A percentile compares a stretch with the other conserved stretches of the same genome.
phyloP scores from a whole-genome alignment of 2,113 vertebrate genomes.

The Uria aalge region DNA sequence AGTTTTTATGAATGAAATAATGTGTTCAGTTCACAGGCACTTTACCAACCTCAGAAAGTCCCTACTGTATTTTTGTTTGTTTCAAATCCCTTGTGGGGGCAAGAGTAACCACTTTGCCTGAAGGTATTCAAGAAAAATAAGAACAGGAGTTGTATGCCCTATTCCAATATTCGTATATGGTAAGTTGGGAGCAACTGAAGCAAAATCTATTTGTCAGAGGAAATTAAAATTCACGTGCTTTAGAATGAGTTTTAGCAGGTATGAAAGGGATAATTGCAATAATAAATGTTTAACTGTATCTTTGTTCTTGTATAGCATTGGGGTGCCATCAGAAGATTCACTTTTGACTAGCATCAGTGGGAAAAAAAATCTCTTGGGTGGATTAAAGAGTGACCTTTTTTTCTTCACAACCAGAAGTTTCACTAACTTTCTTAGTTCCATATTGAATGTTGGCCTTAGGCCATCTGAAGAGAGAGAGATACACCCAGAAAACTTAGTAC shows the following conservation, averaged over 20 bases:
- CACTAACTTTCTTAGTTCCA: neutral
- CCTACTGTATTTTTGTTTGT: neutral
- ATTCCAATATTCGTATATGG: neutral
- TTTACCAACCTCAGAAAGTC: neutral
- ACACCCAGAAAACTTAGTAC: neutral
- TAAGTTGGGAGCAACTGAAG: neutral
- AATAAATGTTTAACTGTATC: neutral
- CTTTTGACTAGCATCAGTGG: neutral
- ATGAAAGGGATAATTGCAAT: neutral
- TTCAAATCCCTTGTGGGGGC: neutral
- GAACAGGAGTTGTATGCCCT: neutral
- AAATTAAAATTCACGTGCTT: neutral
- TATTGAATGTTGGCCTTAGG: neutral
- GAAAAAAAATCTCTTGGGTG: neutral
- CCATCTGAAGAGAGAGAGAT: neutral
- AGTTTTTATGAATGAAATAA: rapidly evolving
- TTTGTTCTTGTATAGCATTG: neutral
- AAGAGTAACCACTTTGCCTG: neutral
- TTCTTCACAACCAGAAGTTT: neutral
- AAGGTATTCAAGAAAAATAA: neutral
- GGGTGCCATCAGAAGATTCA: neutral
- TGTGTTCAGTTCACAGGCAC: neutral
- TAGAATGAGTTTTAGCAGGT: neutral
- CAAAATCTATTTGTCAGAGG: neutral
- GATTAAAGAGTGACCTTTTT: neutral